A percentile compares a stretch with the other conserved stretches of the same genome.
Evolutionary conservation across 2,888 invertebrate genomes (phyloP).

Genomic region (Anagyrus pseudococci): DNA sequence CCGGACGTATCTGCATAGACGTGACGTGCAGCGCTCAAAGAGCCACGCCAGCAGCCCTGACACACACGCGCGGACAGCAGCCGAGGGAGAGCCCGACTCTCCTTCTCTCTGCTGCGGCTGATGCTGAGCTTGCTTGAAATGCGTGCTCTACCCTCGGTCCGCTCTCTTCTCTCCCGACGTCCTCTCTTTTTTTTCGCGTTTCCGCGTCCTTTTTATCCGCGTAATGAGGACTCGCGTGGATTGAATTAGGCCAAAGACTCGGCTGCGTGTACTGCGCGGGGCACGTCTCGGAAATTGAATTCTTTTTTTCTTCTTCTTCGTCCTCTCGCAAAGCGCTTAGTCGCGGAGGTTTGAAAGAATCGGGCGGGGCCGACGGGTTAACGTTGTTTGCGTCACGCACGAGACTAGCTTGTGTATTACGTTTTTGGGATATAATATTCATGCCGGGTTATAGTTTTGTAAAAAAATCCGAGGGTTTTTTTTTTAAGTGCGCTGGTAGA

Average conservation of each 20-base stretch:
- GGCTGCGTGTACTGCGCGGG: too few relatives aligned
- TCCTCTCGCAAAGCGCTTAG: too few relatives aligned
- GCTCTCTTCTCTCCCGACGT: constrained; percentile 24
- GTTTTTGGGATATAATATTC: too few relatives aligned
- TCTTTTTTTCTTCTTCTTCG: constrained; percentile 1
- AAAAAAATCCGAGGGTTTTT: too few relatives aligned
- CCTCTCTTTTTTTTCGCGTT: constrained; percentile 22
- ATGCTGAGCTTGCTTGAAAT: constrained; percentile 28
- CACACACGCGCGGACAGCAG: constrained; percentile 32
- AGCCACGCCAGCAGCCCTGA: constrained; percentile 14
- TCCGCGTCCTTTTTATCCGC: constrained; percentile 1
- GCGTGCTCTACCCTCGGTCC: constrained; percentile 11
- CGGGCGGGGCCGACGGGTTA: too few relatives aligned
- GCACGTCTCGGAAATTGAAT: too few relatives aligned
- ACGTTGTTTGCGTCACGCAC: too few relatives aligned
- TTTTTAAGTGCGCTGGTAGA: too few relatives aligned
- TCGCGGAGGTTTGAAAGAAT: too few relatives aligned
- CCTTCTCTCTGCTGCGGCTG: neutral
- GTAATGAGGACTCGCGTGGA: neutral
- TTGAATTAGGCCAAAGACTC: neutral
- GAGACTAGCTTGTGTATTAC: too few relatives aligned
- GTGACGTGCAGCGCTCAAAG: constrained; percentile 46
- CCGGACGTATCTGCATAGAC: constrained; percentile 60
- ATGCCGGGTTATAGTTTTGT: too few relatives aligned
- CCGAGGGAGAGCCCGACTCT: neutral